Conservation (phyloP, 2,888 invertebrate genomes). For the Pteria penguin region DNA sequence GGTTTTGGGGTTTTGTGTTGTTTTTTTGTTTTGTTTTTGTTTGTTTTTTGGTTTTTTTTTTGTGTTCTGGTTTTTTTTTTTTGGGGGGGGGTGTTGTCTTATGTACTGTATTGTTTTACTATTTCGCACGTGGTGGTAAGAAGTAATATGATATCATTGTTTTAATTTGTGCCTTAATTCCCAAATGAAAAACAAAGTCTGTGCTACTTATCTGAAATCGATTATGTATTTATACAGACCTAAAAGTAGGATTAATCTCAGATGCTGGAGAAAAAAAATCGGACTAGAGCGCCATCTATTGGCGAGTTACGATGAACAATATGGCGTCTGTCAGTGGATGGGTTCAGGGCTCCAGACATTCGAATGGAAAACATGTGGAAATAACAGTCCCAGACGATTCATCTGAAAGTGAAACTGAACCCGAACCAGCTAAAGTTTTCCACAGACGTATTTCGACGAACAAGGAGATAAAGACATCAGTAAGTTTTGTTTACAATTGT, state of each 20-base stretch:
- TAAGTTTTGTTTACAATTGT: constrained; percentile 81
- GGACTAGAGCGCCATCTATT: constrained; percentile 40
- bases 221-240: no score
- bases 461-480: constrained; percentile 89
- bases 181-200: constrained; percentile 1
- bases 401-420: constrained; percentile 91
- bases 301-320: constrained; percentile 45
- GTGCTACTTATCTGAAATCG: no score
- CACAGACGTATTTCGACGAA: constrained; percentile 90
- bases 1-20: no score
- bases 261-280: no score
- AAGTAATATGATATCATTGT: no score
- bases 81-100: no score
- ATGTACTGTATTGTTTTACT: no score
- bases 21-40: no score
- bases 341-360: constrained; percentile 48
- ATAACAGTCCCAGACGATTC: constrained; percentile 82
- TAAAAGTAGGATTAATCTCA: neutral
- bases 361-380: constrained; percentile 58
- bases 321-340: constrained; percentile 65
- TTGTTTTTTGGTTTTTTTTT: no score
- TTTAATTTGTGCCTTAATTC: neutral
- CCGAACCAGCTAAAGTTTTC: constrained; percentile 88
- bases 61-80: no score
- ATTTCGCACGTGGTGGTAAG: no score